These are phyloP conservation scores for Drosophila quinaria DNA, from an alignment of 2,888 invertebrate genomes.

Conservation along the genomic window DNA sequence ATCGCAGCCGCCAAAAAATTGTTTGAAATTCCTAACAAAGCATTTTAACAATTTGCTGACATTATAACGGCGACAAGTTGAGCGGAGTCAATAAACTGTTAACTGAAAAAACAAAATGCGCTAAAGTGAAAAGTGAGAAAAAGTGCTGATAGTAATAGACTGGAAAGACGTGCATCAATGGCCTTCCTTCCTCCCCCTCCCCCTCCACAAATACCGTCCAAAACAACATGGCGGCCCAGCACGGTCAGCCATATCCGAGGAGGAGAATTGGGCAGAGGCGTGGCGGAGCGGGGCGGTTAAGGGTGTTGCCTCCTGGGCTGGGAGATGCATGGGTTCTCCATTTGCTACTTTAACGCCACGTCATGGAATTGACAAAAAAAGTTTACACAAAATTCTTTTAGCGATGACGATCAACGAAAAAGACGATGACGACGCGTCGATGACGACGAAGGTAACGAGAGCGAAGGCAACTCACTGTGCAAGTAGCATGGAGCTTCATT, in stretches of 20 bases:
- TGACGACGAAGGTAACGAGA: neutral
- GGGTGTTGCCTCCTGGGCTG: neutral
- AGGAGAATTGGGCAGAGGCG: neutral
- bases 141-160: conserved; percentile 78
- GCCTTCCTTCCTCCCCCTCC: neutral
- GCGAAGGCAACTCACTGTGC: conserved; percentile 35
- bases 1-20: conserved; percentile 67
- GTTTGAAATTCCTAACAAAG: conserved; percentile 80
- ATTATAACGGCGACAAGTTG: conserved; percentile 80
- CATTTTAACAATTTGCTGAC: conserved; percentile 81
- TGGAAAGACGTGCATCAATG: conserved; percentile 74
- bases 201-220: conserved; percentile 25
- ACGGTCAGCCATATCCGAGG: neutral
- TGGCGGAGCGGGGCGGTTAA: neutral
- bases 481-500: conserved; percentile 64
- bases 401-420: conserved; percentile 44
- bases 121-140: conserved; percentile 61
- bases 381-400: conserved; percentile 63
- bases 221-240: conserved; percentile 20
- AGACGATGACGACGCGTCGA: conserved; percentile 7
- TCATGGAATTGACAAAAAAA: conserved; percentile 53
- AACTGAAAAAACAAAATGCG: conserved; percentile 64
- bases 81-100: conserved; percentile 80
- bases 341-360: conserved; percentile 32
- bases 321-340: conserved; percentile 2